Evolutionary conservation across 2,888 invertebrate genomes (phyloP).

Genomic region (Caenorhabditis sp.): DNA sequence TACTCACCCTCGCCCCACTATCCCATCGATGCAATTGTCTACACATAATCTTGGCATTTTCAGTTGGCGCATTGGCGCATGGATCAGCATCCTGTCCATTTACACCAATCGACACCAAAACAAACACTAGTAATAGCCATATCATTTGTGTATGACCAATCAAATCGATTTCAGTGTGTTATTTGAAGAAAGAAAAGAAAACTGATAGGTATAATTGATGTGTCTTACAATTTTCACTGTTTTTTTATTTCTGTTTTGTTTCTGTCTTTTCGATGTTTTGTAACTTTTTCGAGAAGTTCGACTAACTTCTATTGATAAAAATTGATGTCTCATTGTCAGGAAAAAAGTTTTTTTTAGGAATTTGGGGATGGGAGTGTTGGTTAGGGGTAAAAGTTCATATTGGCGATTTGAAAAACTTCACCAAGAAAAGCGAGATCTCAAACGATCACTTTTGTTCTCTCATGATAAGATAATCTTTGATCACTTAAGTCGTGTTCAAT

Average conservation of each 20-base stretch:
- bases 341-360: not conserved
- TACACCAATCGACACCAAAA: not conserved
- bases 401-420: no score
- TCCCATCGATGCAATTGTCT: slow-evolving; percentile 67
- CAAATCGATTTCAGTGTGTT: not conserved
- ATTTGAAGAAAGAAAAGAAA: not conserved
- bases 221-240: not conserved
- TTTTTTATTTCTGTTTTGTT: no score
- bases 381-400: no score
- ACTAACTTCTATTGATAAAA: not conserved
- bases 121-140: not conserved
- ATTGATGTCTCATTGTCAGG: not conserved
- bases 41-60: slow-evolving; percentile 61
- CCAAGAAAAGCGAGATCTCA: no score
- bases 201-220: not conserved
- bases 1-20: slow-evolving; percentile 58
- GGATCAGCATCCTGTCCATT: slow-evolving; percentile 27
- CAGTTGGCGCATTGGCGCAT: slow-evolving; percentile 62
- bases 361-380: not conserved
- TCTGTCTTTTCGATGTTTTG: no score
- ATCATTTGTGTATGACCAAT: not conserved
- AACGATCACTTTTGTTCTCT: no score
- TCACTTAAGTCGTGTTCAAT: no score
- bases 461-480: no score
- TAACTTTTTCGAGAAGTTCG: not conserved